phyloP scores from a whole-genome alignment of 2,797 vertebrate species.

The Mareca penelope region DNA sequence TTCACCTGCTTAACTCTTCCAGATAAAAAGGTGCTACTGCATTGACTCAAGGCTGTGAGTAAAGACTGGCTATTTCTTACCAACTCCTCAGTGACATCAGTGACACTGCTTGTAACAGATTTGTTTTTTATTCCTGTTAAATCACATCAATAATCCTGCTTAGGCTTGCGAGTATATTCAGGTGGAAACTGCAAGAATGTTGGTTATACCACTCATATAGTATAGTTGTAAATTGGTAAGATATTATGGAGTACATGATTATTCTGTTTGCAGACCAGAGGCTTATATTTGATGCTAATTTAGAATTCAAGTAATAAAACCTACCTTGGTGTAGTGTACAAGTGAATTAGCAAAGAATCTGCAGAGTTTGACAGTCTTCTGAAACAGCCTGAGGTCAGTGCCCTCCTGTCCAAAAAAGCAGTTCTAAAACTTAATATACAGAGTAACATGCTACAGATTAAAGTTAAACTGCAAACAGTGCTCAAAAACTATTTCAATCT shows the following conservation, averaged over 20 bases:
- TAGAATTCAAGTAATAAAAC: background rate
- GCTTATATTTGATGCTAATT: background rate
- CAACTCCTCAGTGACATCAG: background rate
- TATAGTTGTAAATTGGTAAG: background rate
- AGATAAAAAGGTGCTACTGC: background rate
- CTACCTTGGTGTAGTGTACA: conserved; percentile 94
- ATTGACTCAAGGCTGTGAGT: background rate
- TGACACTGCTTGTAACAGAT: background rate
- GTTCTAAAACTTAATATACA: background rate
- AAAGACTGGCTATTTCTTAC: background rate
- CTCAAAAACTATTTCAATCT: background rate
- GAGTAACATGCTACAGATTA: background rate
- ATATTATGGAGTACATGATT: background rate
- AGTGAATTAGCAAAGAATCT: conserved; percentile 95
- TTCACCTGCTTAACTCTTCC: background rate
- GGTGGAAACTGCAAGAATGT: background rate
- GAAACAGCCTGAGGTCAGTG: conserved; percentile 87
- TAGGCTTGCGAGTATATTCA: background rate
- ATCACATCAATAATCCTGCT: background rate
- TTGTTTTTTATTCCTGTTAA: background rate
- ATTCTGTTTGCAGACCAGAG: background rate
- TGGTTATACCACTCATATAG: background rate
- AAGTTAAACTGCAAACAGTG: background rate
- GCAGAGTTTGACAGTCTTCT: conserved; percentile 92
- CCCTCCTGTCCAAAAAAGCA: conserved; percentile 77